Conservation (phyloP, 2,888 invertebrate genomes). For the Mantis religiosa region DNA sequence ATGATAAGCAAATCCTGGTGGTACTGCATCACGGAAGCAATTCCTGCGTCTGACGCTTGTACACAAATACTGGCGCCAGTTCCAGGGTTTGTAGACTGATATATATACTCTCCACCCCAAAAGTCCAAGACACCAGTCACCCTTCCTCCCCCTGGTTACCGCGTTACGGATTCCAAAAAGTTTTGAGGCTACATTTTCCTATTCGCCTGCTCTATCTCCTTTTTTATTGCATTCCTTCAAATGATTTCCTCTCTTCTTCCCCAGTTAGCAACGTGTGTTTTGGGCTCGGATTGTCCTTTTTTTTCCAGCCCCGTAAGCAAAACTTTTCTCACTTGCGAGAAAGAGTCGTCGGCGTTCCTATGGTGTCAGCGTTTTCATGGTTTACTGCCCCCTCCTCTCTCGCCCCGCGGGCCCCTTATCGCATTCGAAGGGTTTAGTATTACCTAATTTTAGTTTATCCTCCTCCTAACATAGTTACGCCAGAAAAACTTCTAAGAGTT, state of each 20-base stretch:
- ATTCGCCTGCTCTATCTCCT: background rate
- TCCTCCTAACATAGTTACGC: slow-evolving; percentile 8
- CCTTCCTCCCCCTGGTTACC: background rate
- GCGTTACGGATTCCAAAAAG: background rate
- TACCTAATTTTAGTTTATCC: slow-evolving; percentile 7
- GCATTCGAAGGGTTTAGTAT: background rate
- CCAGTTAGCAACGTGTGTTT: background rate
- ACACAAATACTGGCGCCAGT: background rate
- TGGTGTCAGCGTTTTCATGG: slow-evolving; percentile 5
- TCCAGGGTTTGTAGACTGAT: background rate
- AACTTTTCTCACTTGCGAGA: slow-evolving; percentile 5
- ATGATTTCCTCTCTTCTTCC: background rate
- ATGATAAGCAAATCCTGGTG: background rate
- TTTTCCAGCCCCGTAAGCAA: slow-evolving; percentile 11
- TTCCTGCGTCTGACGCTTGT: background rate
- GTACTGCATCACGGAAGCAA: background rate
- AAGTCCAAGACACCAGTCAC: background rate
- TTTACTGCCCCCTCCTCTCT: background rate
- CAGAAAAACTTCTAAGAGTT: background rate
- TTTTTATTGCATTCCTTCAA: background rate
- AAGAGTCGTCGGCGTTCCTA: background rate
- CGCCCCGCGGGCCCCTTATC: background rate
- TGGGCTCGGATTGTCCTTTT: background rate
- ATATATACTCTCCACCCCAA: background rate
- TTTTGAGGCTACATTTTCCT: background rate